Conservation (phyloP, 1,140 invertebrate genomes). For the Brachionus calyciflorus region DNA sequence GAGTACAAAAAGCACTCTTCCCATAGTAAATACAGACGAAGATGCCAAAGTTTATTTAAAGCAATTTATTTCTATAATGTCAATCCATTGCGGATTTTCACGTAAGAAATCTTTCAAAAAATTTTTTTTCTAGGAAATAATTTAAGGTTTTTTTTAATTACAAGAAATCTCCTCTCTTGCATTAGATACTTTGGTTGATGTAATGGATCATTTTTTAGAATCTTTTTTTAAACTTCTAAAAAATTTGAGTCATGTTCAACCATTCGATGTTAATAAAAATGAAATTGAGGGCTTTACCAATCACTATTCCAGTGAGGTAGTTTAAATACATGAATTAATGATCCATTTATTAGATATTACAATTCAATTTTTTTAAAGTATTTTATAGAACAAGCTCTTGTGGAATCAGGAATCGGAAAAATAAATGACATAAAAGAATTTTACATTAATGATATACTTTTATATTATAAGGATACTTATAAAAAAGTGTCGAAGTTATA, state of each 20-base stretch:
- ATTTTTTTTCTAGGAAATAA: not conserved
- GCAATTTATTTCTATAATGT: conserved; percentile 31
- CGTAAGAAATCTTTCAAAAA: not conserved
- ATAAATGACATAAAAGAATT: conserved; percentile 40
- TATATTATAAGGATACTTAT: conserved; percentile 21
- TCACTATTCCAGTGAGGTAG: not conserved
- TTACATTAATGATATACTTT: conserved; percentile 13
- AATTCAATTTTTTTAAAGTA: not conserved
- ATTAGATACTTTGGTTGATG: conserved; percentile 34
- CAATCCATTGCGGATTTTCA: not conserved
- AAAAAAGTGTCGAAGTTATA: conserved; percentile 23
- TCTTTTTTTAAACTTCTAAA: conserved; percentile 32
- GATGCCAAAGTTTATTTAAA: not conserved
- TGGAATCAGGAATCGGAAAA: conserved; percentile 13
- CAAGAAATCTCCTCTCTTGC: conserved; percentile 4
- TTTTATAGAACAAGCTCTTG: conserved; percentile 24
- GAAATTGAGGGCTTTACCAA: not conserved
- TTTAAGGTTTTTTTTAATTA: not conserved
- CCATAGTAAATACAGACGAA: not conserved
- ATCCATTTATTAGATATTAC: too few relatives aligned
- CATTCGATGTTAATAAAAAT: not conserved
- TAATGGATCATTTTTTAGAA: conserved; percentile 30
- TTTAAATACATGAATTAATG: not conserved
- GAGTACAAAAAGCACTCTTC: not conserved
- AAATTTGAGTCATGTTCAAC: conserved; percentile 8